Conservation (phyloP, 2,888 invertebrate genomes). For the Rhagonycha lutea region DNA sequence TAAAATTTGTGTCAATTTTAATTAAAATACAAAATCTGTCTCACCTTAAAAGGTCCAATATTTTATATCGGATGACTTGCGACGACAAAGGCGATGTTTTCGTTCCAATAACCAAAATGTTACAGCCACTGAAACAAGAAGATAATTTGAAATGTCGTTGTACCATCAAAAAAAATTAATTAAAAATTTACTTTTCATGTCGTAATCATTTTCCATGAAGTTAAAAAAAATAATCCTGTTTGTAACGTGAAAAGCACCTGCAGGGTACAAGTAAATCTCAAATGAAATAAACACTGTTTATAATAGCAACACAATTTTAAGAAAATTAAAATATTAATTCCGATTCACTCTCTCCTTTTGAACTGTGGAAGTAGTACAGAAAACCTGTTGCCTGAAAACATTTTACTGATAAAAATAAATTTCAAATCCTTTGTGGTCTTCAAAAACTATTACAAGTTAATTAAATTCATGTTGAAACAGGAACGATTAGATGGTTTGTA, state of each 20-base stretch:
- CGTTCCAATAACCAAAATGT: neutral
- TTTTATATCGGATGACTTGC: neutral
- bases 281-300: neutral
- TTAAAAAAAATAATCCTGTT: neutral
- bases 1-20: neutral
- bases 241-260: neutral
- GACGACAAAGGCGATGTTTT: neutral
- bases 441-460: neutral
- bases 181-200: neutral
- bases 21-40: neutral
- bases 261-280: neutral
- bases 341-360: neutral
- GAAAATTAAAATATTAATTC: neutral
- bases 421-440: neutral
- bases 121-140: constrained; percentile 2
- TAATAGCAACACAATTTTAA: neutral
- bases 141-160: neutral
- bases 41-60: neutral
- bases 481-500: neutral
- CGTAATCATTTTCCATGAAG: neutral
- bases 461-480: neutral
- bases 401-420: neutral
- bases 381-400: neutral
- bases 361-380: neutral
- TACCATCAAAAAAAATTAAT: neutral